Base-by-base conservation (phyloP, 2,797 vertebrate genomes). In the Takifugu ocellatus region DNA sequence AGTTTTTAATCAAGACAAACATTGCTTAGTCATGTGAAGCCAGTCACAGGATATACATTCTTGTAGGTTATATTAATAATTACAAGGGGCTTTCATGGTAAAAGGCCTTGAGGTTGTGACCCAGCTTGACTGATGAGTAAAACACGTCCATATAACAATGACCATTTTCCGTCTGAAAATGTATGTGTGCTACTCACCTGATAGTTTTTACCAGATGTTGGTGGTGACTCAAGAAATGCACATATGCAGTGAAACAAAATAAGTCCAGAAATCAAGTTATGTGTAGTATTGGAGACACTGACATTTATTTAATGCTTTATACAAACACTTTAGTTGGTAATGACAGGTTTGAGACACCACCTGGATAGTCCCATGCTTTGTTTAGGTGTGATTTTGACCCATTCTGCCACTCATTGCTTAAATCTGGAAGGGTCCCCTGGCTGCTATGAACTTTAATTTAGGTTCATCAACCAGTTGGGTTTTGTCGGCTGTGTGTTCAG, bases 1-100 rank as follows among this genome's bases (percentile, higher is more conserved):
- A 54, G 33, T 55, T 39, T 78, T 72, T 67, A 43, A 51, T 49
- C 62, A 29, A 17, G 49, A 45, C 59, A 70, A 66, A 74, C 51
- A 66, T 51, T 62, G 56, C 48, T 59, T 52, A 49, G 60, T 81
- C 68, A 70, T 65, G 62, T 79, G 65, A 29, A 49, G 21, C 63
- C 49, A 43, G 65, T 78, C 59, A 63, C 54, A 69, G 47, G 59
- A 76, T 53, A 33, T 39, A 61, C 31, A 52, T 58, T 9, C n/a
- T 49, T 6, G 59, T 24, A 51, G 26, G 36, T 66, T 47, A 72
- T 52, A 21, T 39, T 49, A n/a, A 1, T 24, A 45, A 27, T 31
- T 45, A 25, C 49, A 60, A 21, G 56, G 46, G 3, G 48, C 12
- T 24, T 47, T 55, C 25, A 25, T 46, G 11, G 39, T 6, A 43